Evolutionary conservation across 2,113 vertebrate genomes (phyloP).

Genomic region (Cariama cristata): DNA sequence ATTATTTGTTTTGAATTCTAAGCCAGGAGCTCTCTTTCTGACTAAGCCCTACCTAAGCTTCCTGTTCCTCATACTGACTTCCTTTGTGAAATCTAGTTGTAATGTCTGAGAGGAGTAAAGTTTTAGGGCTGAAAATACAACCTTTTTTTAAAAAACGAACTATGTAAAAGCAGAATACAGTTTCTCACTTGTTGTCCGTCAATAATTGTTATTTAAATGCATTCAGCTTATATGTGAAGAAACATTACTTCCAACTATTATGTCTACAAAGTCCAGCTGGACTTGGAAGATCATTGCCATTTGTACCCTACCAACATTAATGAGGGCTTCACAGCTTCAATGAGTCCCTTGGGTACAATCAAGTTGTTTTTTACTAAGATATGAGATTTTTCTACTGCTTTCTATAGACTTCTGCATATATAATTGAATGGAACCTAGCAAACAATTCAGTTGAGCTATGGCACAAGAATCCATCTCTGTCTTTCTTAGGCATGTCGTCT

Average conservation of each 20-base stretch:
- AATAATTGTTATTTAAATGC: background rate
- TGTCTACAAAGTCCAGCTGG: background rate
- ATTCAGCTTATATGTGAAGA: background rate
- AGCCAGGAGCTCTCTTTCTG: slow-evolving; percentile 17
- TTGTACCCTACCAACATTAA: background rate
- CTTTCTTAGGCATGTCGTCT: background rate
- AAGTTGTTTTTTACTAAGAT: background rate
- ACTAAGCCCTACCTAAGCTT: slow-evolving; percentile 42
- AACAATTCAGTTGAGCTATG: background rate
- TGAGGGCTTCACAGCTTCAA: background rate
- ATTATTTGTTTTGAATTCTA: slow-evolving; percentile 20
- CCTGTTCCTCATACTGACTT: background rate
- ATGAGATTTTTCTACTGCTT: background rate
- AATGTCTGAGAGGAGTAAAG: background rate
- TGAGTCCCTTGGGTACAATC: background rate
- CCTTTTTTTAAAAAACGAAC: background rate
- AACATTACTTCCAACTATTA: background rate
- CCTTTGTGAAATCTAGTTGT: background rate
- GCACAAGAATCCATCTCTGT: background rate
- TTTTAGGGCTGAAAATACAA: background rate
- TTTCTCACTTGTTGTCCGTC: background rate
- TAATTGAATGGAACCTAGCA: background rate
- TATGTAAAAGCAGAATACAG: background rate
- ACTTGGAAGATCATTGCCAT: background rate
- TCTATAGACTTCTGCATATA: background rate